Conservation (phyloP, 2,113 vertebrate species). For the Stegastes partitus region DNA sequence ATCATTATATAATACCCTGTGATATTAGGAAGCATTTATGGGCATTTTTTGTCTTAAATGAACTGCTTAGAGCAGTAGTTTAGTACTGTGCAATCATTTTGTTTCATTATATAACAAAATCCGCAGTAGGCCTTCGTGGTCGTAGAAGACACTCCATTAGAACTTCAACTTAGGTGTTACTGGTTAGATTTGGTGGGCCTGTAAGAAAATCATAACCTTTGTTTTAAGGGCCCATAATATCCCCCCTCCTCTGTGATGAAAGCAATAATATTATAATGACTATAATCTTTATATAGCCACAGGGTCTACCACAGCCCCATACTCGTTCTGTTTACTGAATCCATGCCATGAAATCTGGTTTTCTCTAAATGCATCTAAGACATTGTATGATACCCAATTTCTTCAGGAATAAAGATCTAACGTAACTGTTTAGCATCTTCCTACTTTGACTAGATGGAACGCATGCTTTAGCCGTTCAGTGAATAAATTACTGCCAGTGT, state of each 20-base stretch:
- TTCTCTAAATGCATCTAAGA: conserved; percentile 76
- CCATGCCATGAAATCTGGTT: conserved; percentile 76
- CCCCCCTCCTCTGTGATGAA: conserved; percentile 76
- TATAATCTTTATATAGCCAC: conserved; percentile 78
- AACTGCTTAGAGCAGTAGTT: conserved; percentile 58
- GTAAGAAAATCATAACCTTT: conserved; percentile 68
- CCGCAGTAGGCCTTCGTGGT: conserved; percentile 43
- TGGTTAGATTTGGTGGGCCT: conserved; percentile 68
- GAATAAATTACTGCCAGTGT: conserved; percentile 9
- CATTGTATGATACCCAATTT: conserved; percentile 80
- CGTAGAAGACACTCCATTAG: conserved; percentile 49
- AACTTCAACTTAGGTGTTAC: conserved; percentile 81
- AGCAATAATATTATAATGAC: conserved; percentile 83
- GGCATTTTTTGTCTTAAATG: conserved; percentile 67
- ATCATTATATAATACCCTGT: conserved; percentile 52
- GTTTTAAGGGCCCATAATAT: conserved; percentile 70
- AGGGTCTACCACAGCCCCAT: conserved; percentile 70
- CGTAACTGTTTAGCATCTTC: conserved; percentile 67
- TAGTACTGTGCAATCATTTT: conserved; percentile 57
- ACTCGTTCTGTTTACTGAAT: conserved; percentile 72
- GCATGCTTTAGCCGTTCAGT: conserved; percentile 24
- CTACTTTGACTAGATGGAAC: conserved; percentile 64
- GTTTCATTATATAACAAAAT: conserved; percentile 49
- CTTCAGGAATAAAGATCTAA: conserved; percentile 84
- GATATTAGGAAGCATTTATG: conserved; percentile 61